phyloP scores from a whole-genome alignment of 2,797 vertebrate species.

The Catostomus latipinnis region DNA sequence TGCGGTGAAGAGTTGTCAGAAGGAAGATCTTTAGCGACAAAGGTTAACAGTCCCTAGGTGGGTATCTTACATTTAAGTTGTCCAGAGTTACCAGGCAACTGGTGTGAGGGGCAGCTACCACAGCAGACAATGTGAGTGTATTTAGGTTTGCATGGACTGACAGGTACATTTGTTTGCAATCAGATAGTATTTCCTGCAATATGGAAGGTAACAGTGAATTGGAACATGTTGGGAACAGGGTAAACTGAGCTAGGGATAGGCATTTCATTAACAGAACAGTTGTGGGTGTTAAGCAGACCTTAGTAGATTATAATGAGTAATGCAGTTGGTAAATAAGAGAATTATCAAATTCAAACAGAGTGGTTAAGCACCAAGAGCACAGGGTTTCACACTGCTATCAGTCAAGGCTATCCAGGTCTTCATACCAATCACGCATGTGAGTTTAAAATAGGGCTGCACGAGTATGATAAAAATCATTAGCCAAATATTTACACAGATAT shows the following conservation, averaged over 20 bases:
- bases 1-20: conserved; percentile 65
- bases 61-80: conserved; percentile 62
- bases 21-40: conserved; percentile 53
- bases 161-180: conserved; percentile 54
- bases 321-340: conserved; percentile 37
- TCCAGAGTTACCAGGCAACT: conserved; percentile 59
- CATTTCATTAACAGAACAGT: conserved; percentile 59
- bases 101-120: conserved; percentile 35
- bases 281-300: conserved; percentile 35
- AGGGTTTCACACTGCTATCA: conserved; percentile 32
- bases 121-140: conserved; percentile 15
- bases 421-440: too few relatives aligned
- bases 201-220: background rate
- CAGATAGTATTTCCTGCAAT: conserved; percentile 56
- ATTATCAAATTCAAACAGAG: conserved; percentile 43
- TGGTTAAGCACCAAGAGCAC: background rate
- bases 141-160: conserved; percentile 16
- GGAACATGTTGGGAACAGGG: conserved; percentile 48
- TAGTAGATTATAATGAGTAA: conserved; percentile 40
- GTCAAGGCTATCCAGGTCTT: background rate
- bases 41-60: conserved; percentile 69
- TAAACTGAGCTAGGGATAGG: conserved; percentile 49
- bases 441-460: too few relatives aligned
- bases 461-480: too few relatives aligned
- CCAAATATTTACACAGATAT: too few relatives aligned